Base-by-base conservation (phyloP, 2,113 vertebrate genomes). In the Chaetura pelagica region DNA sequence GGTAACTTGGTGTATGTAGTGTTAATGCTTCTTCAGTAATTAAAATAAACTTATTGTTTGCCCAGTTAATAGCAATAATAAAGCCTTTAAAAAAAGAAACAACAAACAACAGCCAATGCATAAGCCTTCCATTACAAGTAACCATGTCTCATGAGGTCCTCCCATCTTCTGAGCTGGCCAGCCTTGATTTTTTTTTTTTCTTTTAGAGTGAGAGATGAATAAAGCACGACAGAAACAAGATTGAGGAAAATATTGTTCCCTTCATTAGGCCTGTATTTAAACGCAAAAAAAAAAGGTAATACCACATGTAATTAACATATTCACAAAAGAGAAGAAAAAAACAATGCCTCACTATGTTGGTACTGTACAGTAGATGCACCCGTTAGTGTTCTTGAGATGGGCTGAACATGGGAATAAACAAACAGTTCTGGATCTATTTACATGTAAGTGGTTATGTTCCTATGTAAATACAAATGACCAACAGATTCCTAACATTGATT, bases 181-280 rank as follows among this genome's bases (percentile, higher is more conserved):
- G 95, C 95, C 96, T 97, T 90, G 7, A 38, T 97, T 55, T 94
- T 75, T 55, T 94, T 75, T 55, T 42, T 42, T 42, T 42, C 14
- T 75, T 95, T 95, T 95, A 96, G 92, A 96, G 83, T 49, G 19
- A 96, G 96, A 97, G 96, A 97, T 97, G 97, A 98, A 98, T 97
- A 97, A 97, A 97, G 97, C 97, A 97, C 94, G 97, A 96, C 96
- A 97, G 97, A 96, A 98, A 97, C 94, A 96, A 96, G 95, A 96
- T 61, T 97, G 96, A 95, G 95, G 97, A 97, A 97, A 97, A 97
- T 97, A 98, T 98, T 98, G 98, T 98, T 99, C 99, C 98, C 98
- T 99, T 99, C 98, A 98, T 99, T 98, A 98, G 97, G 98, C 98
- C 97, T 98, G 97, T 96, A 97, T 98, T 98, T 98, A 98, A 98